phyloP scores from a whole-genome alignment of 2,888 invertebrate species.

The Spialia ferax region DNA sequence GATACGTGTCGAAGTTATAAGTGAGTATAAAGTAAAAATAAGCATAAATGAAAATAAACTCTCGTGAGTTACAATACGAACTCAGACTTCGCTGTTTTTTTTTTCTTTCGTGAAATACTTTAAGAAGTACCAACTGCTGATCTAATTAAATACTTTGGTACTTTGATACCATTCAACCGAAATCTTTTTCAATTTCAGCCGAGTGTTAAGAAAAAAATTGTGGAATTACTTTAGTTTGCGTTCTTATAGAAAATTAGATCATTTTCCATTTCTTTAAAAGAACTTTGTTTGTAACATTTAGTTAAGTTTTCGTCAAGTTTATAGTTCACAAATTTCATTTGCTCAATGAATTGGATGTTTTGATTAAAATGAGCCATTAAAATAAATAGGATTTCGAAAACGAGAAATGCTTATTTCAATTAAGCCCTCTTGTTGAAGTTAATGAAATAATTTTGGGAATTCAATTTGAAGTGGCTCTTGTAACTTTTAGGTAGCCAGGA shows the following conservation, averaged over 20 bases:
- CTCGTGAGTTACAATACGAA: too few species aligned
- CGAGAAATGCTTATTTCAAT: neutral
- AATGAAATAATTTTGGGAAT: neutral
- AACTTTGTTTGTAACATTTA: neutral
- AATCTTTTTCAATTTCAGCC: neutral
- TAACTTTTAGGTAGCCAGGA: neutral
- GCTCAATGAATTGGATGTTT: constrained; percentile 11
- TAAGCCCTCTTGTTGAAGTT: neutral
- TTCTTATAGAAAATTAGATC: neutral
- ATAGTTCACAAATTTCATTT: neutral
- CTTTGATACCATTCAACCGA: too few species aligned
- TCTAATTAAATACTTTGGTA: too few species aligned
- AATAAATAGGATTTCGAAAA: constrained; percentile 8
- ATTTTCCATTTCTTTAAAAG: neutral
- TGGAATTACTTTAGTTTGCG: neutral
- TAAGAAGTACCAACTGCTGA: too few species aligned
- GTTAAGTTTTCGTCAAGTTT: neutral
- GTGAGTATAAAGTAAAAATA: too few species aligned
- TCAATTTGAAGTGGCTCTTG: neutral
- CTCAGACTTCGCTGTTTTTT: too few species aligned
- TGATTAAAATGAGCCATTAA: neutral
- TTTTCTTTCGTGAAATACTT: too few species aligned
- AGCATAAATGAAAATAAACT: too few species aligned
- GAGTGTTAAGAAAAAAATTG: neutral
- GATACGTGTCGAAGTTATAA: too few species aligned